Conservation (phyloP, 2,113 vertebrate genomes). For the Brachyhypopomus occidentalis region DNA sequence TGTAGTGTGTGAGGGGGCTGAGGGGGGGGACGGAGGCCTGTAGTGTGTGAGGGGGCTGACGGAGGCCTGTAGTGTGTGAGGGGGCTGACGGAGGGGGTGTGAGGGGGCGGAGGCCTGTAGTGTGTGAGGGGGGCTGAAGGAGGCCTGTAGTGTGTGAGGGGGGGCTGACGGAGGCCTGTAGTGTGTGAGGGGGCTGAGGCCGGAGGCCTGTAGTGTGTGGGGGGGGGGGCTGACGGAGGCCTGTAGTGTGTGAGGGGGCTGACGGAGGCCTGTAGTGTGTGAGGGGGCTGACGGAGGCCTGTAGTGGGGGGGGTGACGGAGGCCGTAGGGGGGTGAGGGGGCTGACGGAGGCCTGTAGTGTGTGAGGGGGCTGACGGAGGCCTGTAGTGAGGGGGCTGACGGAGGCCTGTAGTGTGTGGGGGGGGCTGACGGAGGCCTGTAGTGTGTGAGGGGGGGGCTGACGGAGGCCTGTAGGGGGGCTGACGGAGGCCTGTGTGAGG, state of each 20-base stretch:
- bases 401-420: too few species aligned
- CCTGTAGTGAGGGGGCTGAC: too few species aligned
- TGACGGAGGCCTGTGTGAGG: too few species aligned
- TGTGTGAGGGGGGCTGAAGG: not conserved
- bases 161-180: not conserved
- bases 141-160: not conserved
- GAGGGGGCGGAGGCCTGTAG: not conserved
- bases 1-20: not conserved
- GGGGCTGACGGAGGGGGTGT: not conserved
- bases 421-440: not conserved
- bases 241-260: not conserved
- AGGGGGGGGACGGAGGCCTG: too few species aligned
- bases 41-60: not conserved
- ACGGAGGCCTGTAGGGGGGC: not conserved
- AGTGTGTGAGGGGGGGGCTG: not conserved
- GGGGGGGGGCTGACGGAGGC: not conserved
- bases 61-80: not conserved
- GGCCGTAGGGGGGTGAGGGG: not conserved
- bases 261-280: not conserved
- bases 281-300: not conserved
- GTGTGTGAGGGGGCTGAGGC: not conserved
- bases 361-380: not conserved
- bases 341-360: not conserved
- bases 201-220: not conserved
- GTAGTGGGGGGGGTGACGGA: not conserved